Evolutionary conservation across 2,888 invertebrate species (phyloP), one percentile per base, ranked within the genome.

Genomic region (Drosophila neoperkinsi): DNA sequence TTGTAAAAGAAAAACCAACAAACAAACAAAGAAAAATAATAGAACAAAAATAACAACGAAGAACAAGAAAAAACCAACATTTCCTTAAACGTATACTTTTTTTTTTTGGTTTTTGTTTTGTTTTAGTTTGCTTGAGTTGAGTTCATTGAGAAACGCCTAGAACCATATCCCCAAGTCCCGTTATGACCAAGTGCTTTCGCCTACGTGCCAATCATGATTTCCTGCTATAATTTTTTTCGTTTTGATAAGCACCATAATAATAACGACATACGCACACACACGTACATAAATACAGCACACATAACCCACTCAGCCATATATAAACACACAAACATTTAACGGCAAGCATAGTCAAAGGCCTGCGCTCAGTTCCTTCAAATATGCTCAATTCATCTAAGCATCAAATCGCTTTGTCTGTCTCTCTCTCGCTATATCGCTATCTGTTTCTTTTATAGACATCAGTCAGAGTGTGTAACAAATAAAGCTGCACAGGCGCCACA

Each of bases 61-160:
- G 66, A 74, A 69, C 72, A 74, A 82, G 58, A 84, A 79, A 67
- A 67, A 69, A 75, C 81, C 81, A 83, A 83, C 81, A 77, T 83
- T 86, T 75, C 82, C 87, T 68, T 88, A 78, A 62, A 65, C 64
- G 71, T 79, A 55, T 60, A 49, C 33, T 49, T 58, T 67, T 63
- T 36, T 10, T 36, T 33, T 38, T 34, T 16, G 5, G 25, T 11
- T 25, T n/a, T 28, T 18, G 34, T 18, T 53, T 33, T n/a, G 4
- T 36, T 18, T 57, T 57, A 30, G 16, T 50, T 75, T 84, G 61
- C 61, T 41, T 56, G 41, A 71, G 58, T 77, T 78, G 31, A 58
- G 63, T 77, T 79, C 71, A 70, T 75, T 71, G 66, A 59, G 66
- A 67, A 64, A 56, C 68, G 64, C 21, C 46, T 21, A 25, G 1